Base-by-base conservation (phyloP, 2,888 invertebrate species). In the Diarsia mendica region DNA sequence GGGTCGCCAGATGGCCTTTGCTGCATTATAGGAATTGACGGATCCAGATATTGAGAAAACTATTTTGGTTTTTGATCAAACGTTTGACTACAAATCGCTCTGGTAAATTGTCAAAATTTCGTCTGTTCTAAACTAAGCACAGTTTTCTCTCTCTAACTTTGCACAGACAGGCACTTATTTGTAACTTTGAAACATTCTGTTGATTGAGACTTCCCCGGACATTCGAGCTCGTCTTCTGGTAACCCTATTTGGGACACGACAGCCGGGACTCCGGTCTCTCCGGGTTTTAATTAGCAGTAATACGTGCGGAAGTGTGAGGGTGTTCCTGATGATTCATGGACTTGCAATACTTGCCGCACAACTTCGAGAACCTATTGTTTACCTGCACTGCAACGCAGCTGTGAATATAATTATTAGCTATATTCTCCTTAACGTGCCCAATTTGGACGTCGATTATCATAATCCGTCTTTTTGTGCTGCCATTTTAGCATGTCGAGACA, bases 261-360 rank as follows among this genome's bases (percentile, higher is more conserved):
- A 80, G 63, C 55, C 71, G 82, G 67, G 76, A 76, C 67, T 84
- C 74, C 79, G 78, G 70, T 70, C 75, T 82, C 86, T 79, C 78
- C 87, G 85, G 64, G 80, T 89, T 88, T 89, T 91, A 91, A 91
- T 91, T 90, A 91, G 88, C 86, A 86, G 82, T 88, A 89, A 88
- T 89, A 89, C 85, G 86, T 75, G 85, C 84, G 88, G 90, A 90
- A 90, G 88, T 91, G 90, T 85, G 91, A 91, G 89, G 91, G 91
- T 90, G 90, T 90, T 77, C 78, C 78, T 75, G 72, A 85, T 92
- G 91, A 92, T 92, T 92, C 91, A 92, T 91, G 84, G 71, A 73
- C 76, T 81, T 85, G 82, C 86, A 85, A 82, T 83, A 86, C 82
- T 78, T 73, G 82, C 73, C 51, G 18, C 20, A 74, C 80, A 77